Conservation (phyloP, 2,888 invertebrate species). For the Emmelina monodactyla region DNA sequence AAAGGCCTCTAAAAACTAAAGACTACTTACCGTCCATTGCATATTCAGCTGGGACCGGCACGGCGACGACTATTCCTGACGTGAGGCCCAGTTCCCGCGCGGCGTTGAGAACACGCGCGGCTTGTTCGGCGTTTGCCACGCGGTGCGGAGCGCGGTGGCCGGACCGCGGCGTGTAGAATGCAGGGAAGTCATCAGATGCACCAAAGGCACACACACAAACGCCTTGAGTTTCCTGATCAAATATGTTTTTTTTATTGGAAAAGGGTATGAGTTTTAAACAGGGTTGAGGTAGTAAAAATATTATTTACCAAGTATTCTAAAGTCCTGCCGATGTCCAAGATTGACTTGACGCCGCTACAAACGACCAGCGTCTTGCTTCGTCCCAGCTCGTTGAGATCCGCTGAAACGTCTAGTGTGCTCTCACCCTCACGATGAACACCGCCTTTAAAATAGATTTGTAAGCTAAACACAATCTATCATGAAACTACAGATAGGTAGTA, state of each 20-base stretch:
- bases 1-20: too few relatives aligned
- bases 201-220: constrained; percentile 87
- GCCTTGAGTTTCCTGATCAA: constrained; percentile 87
- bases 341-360: constrained; percentile 96
- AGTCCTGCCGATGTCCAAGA: constrained; percentile 93
- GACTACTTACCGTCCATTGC: constrained; percentile 61
- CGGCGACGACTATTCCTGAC: constrained; percentile 86
- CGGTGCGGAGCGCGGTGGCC: constrained; percentile 76
- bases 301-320: constrained; percentile 84
- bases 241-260: too few relatives aligned
- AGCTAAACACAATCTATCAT: too few relatives aligned
- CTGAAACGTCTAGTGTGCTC: constrained; percentile 89
- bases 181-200: constrained; percentile 80
- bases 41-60: constrained; percentile 83
- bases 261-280: too few relatives aligned
- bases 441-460: too few relatives aligned
- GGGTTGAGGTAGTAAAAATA: too few relatives aligned
- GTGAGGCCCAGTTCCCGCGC: constrained; percentile 61
- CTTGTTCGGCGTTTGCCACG: constrained; percentile 68
- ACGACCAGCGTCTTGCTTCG: constrained; percentile 88
- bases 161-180: constrained; percentile 88
- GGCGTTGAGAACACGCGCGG: constrained; percentile 74
- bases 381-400: constrained; percentile 91
- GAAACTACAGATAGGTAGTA: too few relatives aligned
- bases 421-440: constrained; percentile 94